These are phyloP conservation scores for Drosophila quinaria DNA, from an alignment of 2,888 invertebrate genomes.

Conservation along the genomic window DNA sequence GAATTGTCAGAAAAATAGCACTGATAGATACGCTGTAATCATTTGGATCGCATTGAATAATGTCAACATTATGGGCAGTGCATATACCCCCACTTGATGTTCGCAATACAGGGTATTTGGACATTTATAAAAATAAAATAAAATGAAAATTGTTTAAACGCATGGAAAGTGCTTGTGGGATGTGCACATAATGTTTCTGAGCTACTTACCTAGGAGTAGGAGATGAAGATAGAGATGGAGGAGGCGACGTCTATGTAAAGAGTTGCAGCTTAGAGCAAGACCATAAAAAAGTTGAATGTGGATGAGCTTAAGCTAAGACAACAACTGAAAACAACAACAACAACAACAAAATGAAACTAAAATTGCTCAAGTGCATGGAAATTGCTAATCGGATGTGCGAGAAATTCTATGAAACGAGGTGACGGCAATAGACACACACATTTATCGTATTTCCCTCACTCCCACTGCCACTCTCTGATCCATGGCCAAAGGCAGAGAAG, in stretches of 20 bases:
- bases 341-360: slow-evolving; percentile 44
- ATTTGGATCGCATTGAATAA: not conserved
- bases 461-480: not conserved
- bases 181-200: slow-evolving; percentile 58
- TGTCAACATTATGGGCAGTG: not conserved
- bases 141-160: slow-evolving; percentile 78
- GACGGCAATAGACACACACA: slow-evolving; percentile 35
- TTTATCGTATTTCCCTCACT: not conserved
- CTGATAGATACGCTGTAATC: slow-evolving; percentile 3
- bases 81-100: not conserved
- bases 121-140: slow-evolving; percentile 60
- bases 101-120: slow-evolving; percentile 31
- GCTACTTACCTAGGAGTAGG: slow-evolving; percentile 40
- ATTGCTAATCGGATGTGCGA: slow-evolving; percentile 75
- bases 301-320: slow-evolving; percentile 68
- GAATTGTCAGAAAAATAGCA: not conserved
- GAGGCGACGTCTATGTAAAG: slow-evolving; percentile 32
- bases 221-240: not conserved
- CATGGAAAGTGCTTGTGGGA: slow-evolving; percentile 78
- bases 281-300: slow-evolving; percentile 56
- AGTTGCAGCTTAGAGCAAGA: slow-evolving; percentile 57
- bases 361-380: slow-evolving; percentile 77
- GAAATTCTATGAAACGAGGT: slow-evolving; percentile 44
- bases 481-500: slow-evolving; percentile 6
- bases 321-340: slow-evolving; percentile 29